A percentile compares a stretch with the other conserved stretches of the same genome.
phyloP scores from a whole-genome alignment of 2,797 vertebrate genomes.

The Hapalemur alaotrensis region DNA sequence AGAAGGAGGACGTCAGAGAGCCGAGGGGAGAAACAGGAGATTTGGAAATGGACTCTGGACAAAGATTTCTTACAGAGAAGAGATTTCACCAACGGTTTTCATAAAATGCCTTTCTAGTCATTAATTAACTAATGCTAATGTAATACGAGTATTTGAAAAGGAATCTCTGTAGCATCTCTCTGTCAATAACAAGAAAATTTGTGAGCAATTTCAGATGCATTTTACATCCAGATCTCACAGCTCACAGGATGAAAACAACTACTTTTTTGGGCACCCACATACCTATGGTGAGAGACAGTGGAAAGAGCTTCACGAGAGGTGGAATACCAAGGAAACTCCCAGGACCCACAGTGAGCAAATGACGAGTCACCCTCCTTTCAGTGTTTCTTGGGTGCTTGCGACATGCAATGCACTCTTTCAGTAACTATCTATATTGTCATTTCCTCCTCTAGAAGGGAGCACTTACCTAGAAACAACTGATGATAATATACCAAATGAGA shows the following conservation, averaged over 20 bases:
- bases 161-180: neutral
- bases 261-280: fast-evolving
- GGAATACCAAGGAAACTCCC: neutral
- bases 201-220: neutral
- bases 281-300: neutral
- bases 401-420: neutral
- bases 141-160: neutral
- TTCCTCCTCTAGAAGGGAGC: neutral
- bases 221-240: neutral
- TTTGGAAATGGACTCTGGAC: neutral
- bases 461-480: neutral
- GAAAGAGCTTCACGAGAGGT: neutral
- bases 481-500: neutral
- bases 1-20: neutral
- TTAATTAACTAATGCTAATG: neutral
- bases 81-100: neutral
- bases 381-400: neutral
- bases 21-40: neutral
- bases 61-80: neutral
- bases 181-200: neutral
- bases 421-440: neutral
- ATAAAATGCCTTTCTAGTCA: neutral
- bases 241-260: neutral
- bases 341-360: too few relatives aligned
- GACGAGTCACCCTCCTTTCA: neutral